Conservation (phyloP, 2,113 vertebrate genomes). For the Caretta caretta region DNA sequence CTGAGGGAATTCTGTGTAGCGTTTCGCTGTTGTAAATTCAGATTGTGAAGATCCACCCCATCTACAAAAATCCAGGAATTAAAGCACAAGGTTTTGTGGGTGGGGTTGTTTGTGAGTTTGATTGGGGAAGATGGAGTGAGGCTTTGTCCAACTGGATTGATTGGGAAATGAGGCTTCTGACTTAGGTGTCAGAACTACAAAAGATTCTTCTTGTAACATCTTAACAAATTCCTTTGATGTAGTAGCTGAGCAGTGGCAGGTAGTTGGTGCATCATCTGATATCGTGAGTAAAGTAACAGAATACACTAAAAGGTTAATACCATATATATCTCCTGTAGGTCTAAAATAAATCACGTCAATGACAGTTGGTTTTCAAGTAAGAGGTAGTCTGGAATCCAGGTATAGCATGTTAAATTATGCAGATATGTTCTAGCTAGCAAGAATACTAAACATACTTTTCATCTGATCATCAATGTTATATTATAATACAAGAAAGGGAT, state of each 20-base stretch:
- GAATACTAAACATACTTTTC: rapidly evolving
- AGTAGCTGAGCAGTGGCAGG: background rate
- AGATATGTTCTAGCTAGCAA: background rate
- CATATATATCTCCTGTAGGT: background rate
- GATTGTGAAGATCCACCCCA: constrained; percentile 12
- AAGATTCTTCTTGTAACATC: background rate
- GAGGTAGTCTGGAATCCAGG: background rate
- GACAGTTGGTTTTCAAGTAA: background rate
- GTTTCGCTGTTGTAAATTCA: constrained; percentile 2
- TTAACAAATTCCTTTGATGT: background rate
- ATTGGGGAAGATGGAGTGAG: constrained; percentile 1
- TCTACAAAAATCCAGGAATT: constrained; percentile 34
- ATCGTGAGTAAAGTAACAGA: background rate
- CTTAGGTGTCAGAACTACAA: background rate
- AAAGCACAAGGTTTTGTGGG: constrained; percentile 18
- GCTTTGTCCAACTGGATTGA: background rate
- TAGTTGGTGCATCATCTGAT: background rate
- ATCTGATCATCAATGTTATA: background rate
- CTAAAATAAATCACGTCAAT: background rate
- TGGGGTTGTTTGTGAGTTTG: background rate
- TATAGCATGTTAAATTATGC: background rate
- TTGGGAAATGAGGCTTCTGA: background rate
- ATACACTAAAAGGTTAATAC: background rate
- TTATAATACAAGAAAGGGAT: background rate
- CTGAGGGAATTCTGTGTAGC: constrained; percentile 11